Evolutionary conservation across 2,888 invertebrate species (phyloP).

Genomic region (Sympetrum striolatum): DNA sequence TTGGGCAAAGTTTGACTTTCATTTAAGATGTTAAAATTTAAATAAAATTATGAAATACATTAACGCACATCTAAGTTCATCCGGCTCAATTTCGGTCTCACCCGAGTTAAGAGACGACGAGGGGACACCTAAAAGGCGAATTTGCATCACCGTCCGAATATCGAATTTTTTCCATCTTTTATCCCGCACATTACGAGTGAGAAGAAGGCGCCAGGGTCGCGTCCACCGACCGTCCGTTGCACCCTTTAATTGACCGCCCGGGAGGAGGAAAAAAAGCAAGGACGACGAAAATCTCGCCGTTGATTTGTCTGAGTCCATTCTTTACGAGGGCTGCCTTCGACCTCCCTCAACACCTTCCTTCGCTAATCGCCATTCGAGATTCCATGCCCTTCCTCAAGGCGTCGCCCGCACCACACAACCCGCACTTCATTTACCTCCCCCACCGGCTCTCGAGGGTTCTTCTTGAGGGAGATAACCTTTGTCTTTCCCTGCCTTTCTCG

Average conservation of each 20-base stretch:
- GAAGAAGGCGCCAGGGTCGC: not conserved
- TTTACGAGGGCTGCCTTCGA: not conserved
- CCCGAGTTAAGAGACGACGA: too few relatives aligned
- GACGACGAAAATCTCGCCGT: constrained; percentile 14
- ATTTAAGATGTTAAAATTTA: too few relatives aligned
- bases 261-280: not conserved
- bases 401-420: not conserved
- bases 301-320: not conserved
- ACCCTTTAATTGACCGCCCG: constrained; percentile 20
- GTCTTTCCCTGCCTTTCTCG: not conserved
- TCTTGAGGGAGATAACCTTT: not conserved
- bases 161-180: not conserved
- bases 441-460: not conserved
- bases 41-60: too few relatives aligned
- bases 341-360: not conserved
- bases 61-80: too few relatives aligned
- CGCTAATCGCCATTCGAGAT: not conserved
- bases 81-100: too few relatives aligned
- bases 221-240: constrained; percentile 22
- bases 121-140: too few relatives aligned
- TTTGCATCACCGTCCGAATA: not conserved
- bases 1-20: too few relatives aligned
- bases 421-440: not conserved
- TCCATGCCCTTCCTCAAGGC: not conserved
- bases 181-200: not conserved